Evolutionary conservation across 2,113 vertebrate species (phyloP).

Genomic region (Mola mola): DNA sequence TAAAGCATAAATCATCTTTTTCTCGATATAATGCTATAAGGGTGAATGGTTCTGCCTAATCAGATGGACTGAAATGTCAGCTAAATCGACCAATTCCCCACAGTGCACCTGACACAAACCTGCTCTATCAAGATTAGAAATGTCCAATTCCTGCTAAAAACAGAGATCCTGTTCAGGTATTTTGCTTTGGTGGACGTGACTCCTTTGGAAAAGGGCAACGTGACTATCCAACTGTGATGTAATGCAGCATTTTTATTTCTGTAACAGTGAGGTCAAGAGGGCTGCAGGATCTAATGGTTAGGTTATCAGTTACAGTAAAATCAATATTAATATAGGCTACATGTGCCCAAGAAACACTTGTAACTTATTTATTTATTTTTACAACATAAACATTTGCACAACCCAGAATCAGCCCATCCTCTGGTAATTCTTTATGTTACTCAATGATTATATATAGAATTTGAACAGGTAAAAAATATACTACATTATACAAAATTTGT

Average conservation of each 20-base stretch:
- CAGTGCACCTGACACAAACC: constrained; percentile 55
- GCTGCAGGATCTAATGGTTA: neutral
- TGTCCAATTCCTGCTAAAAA: constrained; percentile 72
- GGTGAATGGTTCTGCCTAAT: constrained; percentile 56
- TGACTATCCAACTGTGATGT: constrained; percentile 13
- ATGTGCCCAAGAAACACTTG: too few species aligned
- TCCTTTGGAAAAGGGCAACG: constrained; percentile 11
- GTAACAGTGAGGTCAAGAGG: constrained; percentile 2
- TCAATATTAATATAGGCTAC: too few species aligned
- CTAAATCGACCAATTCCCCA: constrained; percentile 70
- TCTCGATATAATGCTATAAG: constrained; percentile 44
- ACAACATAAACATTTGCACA: too few species aligned
- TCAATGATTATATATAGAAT: too few species aligned
- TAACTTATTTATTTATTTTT: too few species aligned
- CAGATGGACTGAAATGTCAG: constrained; percentile 76
- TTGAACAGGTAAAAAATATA: too few species aligned
- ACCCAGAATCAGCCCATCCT: too few species aligned
- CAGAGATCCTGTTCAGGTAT: constrained; percentile 38
- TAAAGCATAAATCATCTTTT: constrained; percentile 74
- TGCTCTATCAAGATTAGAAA: constrained; percentile 81
- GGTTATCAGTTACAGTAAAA: too few species aligned
- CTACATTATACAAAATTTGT: too few species aligned
- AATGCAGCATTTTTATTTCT: constrained; percentile 33
- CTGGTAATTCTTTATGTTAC: too few species aligned
- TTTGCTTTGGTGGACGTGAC: constrained; percentile 5